Base-by-base conservation (phyloP, 92 coral and sea anemone species). In the Anthopleura xanthogrammica region DNA sequence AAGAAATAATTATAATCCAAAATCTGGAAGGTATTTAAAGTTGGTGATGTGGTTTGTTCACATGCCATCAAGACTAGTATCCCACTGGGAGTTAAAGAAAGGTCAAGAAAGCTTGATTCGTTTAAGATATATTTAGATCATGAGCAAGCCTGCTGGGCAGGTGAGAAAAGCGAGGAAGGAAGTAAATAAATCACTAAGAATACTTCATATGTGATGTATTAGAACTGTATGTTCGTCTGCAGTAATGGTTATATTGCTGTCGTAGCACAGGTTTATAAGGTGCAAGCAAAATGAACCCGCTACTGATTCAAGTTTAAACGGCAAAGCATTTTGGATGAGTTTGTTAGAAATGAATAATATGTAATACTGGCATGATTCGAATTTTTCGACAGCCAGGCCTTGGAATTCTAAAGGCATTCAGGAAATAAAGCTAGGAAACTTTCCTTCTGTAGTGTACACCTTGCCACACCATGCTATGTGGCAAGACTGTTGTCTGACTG, bases 91-190 rank as follows among this genome's bases (percentile, higher is more conserved):
- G 36, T 23, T 62, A 20, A 7, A 62, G 12, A n/a, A 62, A 62
- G 36, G 70, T 62, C 70, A 62, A 62, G 3, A 62, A 62, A 8
- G 24, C 29, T 62, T 17, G 23, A 16, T 60, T 60, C 65, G 65
- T 60, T 60, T 11, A 6, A 60, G 65, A 16, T 60, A 20, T 62
- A 62, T 62, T 62, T 62, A 62, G 70, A 29, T 62, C 70, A 54
- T 62, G 11, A 62, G 24, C 36, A 20, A 20, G 70, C 36, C 70
- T 62, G 39, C 19, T 4, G 70, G 24, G 70, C 70, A 62, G 70
- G 22, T n/a, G 70, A 62, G 70, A n/a, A 23, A 54, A 14, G 58
- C 58, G 70, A n/a, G 70, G 70, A 62, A 62, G 70, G 70, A 62
- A 62, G 29, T 62, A 62, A n/a, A 62, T 58, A 20, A 62, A 62